A percentile compares a stretch with the other conserved stretches of the same genome.
These are phyloP conservation scores for cat (Felis catus) DNA, from an alignment of 2,113 vertebrate genomes.

Conservation along the genomic window DNA sequence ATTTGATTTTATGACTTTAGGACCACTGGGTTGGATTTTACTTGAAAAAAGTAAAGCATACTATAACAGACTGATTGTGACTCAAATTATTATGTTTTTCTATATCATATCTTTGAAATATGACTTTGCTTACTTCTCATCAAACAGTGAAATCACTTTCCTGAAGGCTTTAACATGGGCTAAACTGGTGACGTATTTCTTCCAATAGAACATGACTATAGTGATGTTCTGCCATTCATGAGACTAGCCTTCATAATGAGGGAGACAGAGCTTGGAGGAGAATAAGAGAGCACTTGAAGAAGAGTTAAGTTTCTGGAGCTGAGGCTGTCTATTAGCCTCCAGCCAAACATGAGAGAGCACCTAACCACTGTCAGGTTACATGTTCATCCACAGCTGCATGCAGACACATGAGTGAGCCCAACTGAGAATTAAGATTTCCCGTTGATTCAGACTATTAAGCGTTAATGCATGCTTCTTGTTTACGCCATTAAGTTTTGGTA, in stretches of 20 bases:
- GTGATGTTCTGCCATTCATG: neutral
- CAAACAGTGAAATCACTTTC: neutral
- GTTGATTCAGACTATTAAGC: neutral
- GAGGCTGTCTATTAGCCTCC: neutral
- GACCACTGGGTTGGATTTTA: neutral
- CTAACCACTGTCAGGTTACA: neutral
- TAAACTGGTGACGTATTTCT: neutral
- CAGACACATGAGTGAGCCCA: neutral
- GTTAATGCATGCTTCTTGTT: neutral
- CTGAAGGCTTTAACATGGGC: neutral
- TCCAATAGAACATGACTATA: neutral
- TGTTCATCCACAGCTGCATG: neutral
- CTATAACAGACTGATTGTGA: neutral
- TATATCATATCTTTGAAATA: neutral
- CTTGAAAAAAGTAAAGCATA: neutral
- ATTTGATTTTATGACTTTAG: neutral
- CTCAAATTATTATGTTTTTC: neutral
- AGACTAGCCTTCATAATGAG: neutral
- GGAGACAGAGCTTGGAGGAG: neutral
- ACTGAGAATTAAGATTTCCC: fast-evolving
- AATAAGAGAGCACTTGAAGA: neutral
- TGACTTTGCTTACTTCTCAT: neutral
- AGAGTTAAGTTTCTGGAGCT: neutral
- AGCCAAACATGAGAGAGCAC: neutral
- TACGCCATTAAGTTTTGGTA: neutral